Evolutionary conservation across 2,888 invertebrate genomes (phyloP).

Genomic region (Drosophila peninsularis): DNA sequence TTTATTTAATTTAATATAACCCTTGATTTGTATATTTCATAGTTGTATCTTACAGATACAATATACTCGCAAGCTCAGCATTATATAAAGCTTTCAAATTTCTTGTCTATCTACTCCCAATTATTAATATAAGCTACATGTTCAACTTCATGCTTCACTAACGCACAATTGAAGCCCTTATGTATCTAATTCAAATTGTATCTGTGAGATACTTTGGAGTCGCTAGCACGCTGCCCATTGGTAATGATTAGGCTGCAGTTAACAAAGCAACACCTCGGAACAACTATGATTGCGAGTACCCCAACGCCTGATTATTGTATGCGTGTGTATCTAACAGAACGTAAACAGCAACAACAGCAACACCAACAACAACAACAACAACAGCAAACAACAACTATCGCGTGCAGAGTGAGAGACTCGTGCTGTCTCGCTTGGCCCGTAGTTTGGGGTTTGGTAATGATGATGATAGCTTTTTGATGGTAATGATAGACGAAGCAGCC

Average conservation of each 20-base stretch:
- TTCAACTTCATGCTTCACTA: background rate
- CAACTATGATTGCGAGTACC: constrained; percentile 60
- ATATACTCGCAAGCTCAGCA: too few species aligned
- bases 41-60: too few species aligned
- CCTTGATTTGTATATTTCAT: too few species aligned
- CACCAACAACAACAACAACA: constrained; percentile 15
- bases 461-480: constrained; percentile 80
- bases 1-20: too few species aligned
- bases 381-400: constrained; percentile 57
- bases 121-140: background rate
- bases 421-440: constrained; percentile 54
- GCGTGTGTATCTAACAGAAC: constrained; percentile 41
- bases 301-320: constrained; percentile 50
- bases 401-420: constrained; percentile 73
- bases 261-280: constrained; percentile 72
- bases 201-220: constrained; percentile 26
- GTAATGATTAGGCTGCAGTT: constrained; percentile 62
- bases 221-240: constrained; percentile 36
- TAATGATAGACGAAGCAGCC: constrained; percentile 65
- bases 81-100: too few species aligned
- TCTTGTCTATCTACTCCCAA: background rate
- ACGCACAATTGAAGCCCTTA: background rate
- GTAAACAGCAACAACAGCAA: constrained; percentile 21
- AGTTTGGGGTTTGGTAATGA: constrained; percentile 61
- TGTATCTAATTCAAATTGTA: constrained; percentile 19